Base-by-base conservation (phyloP, 2,888 invertebrate genomes). In the Hedychridium roseum region DNA sequence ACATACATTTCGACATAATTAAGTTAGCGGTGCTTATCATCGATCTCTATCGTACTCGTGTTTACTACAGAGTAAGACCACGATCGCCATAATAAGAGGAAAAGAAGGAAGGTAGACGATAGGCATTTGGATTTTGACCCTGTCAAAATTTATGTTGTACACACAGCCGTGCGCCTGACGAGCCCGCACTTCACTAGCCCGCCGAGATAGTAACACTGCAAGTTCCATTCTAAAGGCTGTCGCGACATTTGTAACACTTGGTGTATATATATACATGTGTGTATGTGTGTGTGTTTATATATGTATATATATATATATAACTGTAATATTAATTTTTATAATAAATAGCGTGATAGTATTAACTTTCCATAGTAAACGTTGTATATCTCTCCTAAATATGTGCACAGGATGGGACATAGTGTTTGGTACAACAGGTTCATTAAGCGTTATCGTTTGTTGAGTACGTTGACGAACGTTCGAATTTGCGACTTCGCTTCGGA, bases 381-480 rank as follows among this genome's bases (percentile, higher is more conserved):
- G 64, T 65, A 68, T 60, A 7, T 23, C 23, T 58, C 63, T 48
- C 52, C 62, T 66, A 62, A 64, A 60, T 65, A 64, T 65, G 60
- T 60, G 61, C 57, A 65, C 58, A 64, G 50, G 53, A 52, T 46
- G 51, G 54, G 49, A 62, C 55, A 62, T 60, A 57, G 57, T 49
- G 45, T 60, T 51, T 43, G 27, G 54, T 60, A 54, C 30, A 56
- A 17, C 45, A 46, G 32, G 23, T 57, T 56, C 38, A 66, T 64
- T 62, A 71, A 72, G 68, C 70, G 78, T 78, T 78, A 79, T 79
- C 78, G 78, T 60, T 72, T 74, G 65, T 78, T 78, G 15, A 79
- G 68, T 23, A 78, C 70, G 53, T 78, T 79, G 38, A 71, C 73
- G 44, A 78, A 74, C 26, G 61, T 57, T 44, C 78, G 69, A 64